Base-by-base conservation (phyloP, 2,113 vertebrate species). In the Pao palembangensis region DNA sequence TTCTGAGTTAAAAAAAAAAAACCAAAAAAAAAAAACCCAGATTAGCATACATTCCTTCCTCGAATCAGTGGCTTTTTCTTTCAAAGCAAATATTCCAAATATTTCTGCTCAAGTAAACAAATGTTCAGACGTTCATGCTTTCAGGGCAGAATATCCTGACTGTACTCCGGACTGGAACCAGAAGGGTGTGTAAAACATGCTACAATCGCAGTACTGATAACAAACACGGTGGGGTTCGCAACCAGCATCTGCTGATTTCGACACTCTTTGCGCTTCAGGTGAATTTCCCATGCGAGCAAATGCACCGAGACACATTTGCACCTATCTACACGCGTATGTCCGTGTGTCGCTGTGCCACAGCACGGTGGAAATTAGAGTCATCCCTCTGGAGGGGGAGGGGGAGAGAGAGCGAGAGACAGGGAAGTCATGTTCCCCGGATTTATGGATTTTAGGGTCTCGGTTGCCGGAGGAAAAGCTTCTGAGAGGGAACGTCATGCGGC, bases 21-120 rank as follows among this genome's bases (percentile, higher is more conserved):
- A 23, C 2, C 21, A 23, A 61, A n/a, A n/a, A n/a, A n/a, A n/a
- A n/a, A n/a, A n/a, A n/a, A n/a, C n/a, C n/a, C 62, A 69, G 44
- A 79, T 60, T 75, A 41, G 66, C 67, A 71, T 68, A 80, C 80
- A 76, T 84, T 84, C 76, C 47, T 71, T 69, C 79, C 72, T 44
- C 67, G 49, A 69, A 55, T 53, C 71, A 65, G 71, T 64, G 68
- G 64, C 41, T 50, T 59, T 55, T 50, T 67, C 43, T 14, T 51
- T 8, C 19, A 61, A 28, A 64, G 59, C 54, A 79, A 67, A 84
- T 60, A 74, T 82, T 85, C 61, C 57, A 76, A 76, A 82, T 80
- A 80, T 85, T 71, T 83, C 73, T 79, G 69, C 71, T 69, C 70
- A 69, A 69, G 68, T 82, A 60, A 38, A 25, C 62, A 68, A 54